A percentile compares a stretch with the other conserved stretches of the same genome.
Evolutionary conservation across 1,140 invertebrate genomes (phyloP).

Genomic region (Acyrthosiphon pisum): DNA sequence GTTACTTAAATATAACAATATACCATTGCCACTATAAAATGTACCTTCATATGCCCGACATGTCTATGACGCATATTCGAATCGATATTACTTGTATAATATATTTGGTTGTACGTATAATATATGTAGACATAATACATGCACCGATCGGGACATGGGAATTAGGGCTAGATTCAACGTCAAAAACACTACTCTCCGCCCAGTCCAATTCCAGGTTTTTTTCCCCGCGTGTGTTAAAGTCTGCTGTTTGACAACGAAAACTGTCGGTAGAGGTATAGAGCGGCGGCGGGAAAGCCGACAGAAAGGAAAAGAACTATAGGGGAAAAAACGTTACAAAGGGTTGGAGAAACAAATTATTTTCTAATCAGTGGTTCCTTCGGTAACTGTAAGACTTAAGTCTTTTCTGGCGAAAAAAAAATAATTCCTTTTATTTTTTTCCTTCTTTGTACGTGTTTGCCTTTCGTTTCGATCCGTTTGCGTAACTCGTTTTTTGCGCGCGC

Average conservation of each 20-base stretch:
- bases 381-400: neutral
- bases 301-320: neutral
- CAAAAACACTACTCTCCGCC: neutral
- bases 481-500: neutral
- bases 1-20: too few relatives aligned
- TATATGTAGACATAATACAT: neutral
- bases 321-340: neutral
- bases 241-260: neutral
- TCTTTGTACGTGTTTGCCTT: neutral
- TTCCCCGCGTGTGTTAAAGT: neutral
- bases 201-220: neutral
- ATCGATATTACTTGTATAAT: neutral
- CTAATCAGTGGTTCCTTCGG: constrained; percentile 2
- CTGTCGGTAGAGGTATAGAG: neutral
- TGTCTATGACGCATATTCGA: neutral
- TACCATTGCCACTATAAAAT: too few relatives aligned
- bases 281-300: neutral
- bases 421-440: neutral
- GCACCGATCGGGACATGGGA: neutral
- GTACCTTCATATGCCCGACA: neutral
- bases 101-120: too few relatives aligned
- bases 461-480: neutral
- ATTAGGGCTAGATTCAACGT: neutral
- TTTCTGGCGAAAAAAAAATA: neutral
- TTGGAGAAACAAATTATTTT: neutral